Conservation (phyloP, 2,888 invertebrate species). For the Acrobeloides nanus region DNA sequence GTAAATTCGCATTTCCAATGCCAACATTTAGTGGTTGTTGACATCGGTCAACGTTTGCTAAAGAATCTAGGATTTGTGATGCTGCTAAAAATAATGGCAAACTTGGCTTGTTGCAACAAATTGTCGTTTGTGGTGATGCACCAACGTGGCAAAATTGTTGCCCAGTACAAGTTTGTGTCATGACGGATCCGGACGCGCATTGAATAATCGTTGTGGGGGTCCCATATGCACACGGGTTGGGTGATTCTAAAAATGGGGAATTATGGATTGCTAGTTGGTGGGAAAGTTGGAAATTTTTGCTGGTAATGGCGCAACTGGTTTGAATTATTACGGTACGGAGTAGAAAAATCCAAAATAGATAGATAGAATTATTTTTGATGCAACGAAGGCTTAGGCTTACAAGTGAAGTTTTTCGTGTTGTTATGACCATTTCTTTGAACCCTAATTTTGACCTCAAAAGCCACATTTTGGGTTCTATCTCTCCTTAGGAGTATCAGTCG, state of each 20-base stretch:
- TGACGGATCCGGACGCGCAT: constrained; percentile 26
- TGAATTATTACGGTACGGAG: too few species aligned
- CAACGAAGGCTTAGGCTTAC: too few species aligned
- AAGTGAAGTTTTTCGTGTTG: too few species aligned
- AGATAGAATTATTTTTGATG: too few species aligned
- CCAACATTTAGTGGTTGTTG: constrained; percentile 49
- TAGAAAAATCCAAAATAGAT: too few species aligned
- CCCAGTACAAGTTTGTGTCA: constrained; percentile 27
- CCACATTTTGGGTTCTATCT: too few species aligned
- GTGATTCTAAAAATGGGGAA: constrained; percentile 37
- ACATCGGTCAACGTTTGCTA: constrained; percentile 46
- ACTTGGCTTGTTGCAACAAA: constrained; percentile 52
- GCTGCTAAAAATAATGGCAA: background rate
- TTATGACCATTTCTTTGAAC: too few species aligned
- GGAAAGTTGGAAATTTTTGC: too few species aligned
- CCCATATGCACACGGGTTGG: constrained; percentile 48
- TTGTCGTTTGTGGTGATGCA: constrained; percentile 42
- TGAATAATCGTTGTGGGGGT: constrained; percentile 29
- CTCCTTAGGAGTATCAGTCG: too few species aligned
- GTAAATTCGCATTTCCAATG: constrained; percentile 47
- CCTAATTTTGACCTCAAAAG: too few species aligned
- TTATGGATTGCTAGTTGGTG: background rate
- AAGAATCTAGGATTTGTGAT: background rate
- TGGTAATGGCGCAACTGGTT: too few species aligned
- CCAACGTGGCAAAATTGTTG: constrained; percentile 50